phyloP scores from a whole-genome alignment of 2,113 vertebrate genomes.

The Mirounga angustirostris region DNA sequence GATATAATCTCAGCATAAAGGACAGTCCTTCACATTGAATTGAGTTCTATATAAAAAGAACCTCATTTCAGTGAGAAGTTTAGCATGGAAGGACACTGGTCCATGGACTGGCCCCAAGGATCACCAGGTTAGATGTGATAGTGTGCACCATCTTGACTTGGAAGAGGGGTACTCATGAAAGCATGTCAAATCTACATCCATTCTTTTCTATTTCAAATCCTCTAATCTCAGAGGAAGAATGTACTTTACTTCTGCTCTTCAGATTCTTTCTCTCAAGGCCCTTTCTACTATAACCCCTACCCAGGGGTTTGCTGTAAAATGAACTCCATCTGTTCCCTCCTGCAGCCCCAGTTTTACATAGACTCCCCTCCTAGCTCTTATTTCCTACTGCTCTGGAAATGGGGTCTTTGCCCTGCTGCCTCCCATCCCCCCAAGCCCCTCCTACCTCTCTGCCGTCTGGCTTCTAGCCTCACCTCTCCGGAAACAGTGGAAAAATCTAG shows the following conservation, averaged over 20 bases:
- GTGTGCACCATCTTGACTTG: not conserved
- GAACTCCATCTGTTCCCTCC: not conserved
- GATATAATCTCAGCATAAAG: not conserved
- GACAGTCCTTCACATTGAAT: not conserved
- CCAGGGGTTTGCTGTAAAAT: not conserved
- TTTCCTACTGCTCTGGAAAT: not conserved
- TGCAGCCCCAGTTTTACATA: not conserved
- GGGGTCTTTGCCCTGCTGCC: not conserved
- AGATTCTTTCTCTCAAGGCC: conserved; percentile 35
- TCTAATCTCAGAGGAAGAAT: not conserved
- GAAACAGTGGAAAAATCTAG: not conserved
- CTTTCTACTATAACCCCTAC: not conserved
- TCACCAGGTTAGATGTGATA: not conserved
- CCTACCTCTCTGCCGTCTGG: not conserved
- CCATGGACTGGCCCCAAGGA: not conserved
- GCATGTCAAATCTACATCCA: not conserved
- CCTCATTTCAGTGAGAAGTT: not conserved
- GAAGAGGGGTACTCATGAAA: not conserved
- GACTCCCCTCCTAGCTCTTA: not conserved
- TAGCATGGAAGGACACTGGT: not conserved
- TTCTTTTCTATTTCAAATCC: not conserved
- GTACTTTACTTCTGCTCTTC: not conserved
- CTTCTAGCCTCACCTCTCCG: not conserved
- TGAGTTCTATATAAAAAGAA: not conserved
- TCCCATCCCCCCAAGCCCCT: not conserved